phyloP scores from a whole-genome alignment of 2,797 vertebrate species.

The Acanthurus lineatus region DNA sequence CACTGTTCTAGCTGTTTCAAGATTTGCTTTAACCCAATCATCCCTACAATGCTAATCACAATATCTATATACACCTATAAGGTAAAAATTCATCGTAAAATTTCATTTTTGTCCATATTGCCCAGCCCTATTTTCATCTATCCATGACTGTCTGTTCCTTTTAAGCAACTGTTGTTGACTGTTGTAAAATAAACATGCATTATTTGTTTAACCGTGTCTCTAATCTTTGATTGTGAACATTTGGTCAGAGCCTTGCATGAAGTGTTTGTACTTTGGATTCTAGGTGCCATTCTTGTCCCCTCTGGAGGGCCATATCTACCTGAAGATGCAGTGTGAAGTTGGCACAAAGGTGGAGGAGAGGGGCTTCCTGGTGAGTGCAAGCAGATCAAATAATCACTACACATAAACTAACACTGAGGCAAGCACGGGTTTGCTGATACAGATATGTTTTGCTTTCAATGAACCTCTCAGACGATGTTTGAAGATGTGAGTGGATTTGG shows the following conservation, averaged over 20 bases:
- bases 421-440: not conserved
- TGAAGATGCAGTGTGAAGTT: slow-evolving; percentile 95
- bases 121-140: not conserved
- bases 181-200: not conserved
- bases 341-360: slow-evolving; percentile 91
- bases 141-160: not conserved
- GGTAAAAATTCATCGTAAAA: too few relatives aligned
- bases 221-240: not conserved
- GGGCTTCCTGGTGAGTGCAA: slow-evolving; percentile 92
- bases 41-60: too few relatives aligned
- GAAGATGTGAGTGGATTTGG: slow-evolving; percentile 98
- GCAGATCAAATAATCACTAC: not conserved
- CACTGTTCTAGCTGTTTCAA: too few relatives aligned
- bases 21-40: too few relatives aligned
- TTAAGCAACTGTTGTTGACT: not conserved
- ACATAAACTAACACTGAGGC: not conserved
- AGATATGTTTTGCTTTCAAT: not conserved
- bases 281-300: slow-evolving; percentile 95
- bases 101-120: too few relatives aligned
- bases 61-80: too few relatives aligned
- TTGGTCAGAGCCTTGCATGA: not conserved
- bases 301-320: slow-evolving; percentile 94
- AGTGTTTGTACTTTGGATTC: slow-evolving; percentile 13
- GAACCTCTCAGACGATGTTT: slow-evolving; percentile 92
- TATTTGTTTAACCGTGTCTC: not conserved